These are phyloP conservation scores for Formicarius rufipectus DNA, from an alignment of 2,113 vertebrate species.

Conservation along the genomic window DNA sequence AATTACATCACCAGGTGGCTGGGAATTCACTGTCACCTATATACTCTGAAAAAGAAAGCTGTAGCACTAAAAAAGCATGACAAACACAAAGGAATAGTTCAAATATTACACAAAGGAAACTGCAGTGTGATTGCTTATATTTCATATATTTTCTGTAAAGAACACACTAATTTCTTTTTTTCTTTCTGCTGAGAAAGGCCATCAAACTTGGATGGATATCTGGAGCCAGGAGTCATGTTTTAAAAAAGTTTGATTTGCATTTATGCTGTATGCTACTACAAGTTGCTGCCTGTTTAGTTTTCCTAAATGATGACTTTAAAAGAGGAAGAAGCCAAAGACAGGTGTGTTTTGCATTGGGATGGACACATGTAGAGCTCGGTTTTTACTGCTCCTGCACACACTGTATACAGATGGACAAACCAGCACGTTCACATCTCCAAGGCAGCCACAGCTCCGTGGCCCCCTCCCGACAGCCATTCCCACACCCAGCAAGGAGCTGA, in stretches of 20 bases:
- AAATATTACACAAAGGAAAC: background rate
- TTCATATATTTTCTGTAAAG: background rate
- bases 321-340: background rate
- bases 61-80: background rate
- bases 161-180: background rate
- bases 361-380: too few relatives aligned
- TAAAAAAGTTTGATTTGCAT: slow-evolving; percentile 13
- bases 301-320: background rate
- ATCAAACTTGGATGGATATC: background rate
- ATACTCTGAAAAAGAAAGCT: background rate
- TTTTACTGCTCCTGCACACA: fast-evolving
- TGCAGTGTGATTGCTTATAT: background rate
- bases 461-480: background rate
- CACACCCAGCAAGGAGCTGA: background rate
- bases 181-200: background rate
- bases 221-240: background rate
- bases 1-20: background rate
- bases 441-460: background rate
- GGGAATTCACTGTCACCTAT: background rate
- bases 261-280: background rate
- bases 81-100: background rate
- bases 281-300: slow-evolving; percentile 22
- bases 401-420: fast-evolving
- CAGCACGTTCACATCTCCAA: too few relatives aligned
- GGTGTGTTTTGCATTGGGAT: background rate